phyloP scores from a whole-genome alignment of 2,113 vertebrate genomes.

The Ictalurus punctatus region DNA sequence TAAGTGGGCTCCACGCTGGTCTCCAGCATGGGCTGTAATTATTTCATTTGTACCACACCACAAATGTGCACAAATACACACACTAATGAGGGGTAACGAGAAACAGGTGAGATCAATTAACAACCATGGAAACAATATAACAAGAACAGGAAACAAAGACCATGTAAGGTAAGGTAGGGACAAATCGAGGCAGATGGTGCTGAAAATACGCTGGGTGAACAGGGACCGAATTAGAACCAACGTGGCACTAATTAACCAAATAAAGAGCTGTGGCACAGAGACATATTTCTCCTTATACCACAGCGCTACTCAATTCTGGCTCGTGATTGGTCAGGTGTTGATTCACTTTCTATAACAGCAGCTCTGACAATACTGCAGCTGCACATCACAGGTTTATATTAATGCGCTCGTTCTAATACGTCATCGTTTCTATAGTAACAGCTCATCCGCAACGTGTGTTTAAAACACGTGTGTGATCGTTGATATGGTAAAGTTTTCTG shows the following conservation, averaged over 20 bases:
- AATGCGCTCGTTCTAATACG: neutral
- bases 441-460: too few species aligned
- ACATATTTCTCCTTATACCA: neutral
- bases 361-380: neutral
- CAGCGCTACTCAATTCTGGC: neutral
- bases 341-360: neutral
- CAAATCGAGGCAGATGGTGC: neutral
- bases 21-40: neutral
- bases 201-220: neutral
- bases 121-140: neutral
- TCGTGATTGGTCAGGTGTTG: neutral
- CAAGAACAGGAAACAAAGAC: neutral
- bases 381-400: neutral
- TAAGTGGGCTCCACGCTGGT: too few species aligned
- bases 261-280: neutral
- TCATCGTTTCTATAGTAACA: neutral
- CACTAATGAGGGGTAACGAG: neutral
- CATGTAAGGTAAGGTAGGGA: neutral
- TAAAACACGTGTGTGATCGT: too few species aligned
- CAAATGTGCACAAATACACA: neutral
- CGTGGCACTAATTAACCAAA: neutral
- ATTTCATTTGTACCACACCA: neutral
- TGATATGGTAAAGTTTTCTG: too few species aligned
- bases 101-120: conserved; percentile 17
- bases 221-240: neutral